phyloP scores from a whole-genome alignment of 1,140 invertebrate genomes.

The Uloborus diversus region DNA sequence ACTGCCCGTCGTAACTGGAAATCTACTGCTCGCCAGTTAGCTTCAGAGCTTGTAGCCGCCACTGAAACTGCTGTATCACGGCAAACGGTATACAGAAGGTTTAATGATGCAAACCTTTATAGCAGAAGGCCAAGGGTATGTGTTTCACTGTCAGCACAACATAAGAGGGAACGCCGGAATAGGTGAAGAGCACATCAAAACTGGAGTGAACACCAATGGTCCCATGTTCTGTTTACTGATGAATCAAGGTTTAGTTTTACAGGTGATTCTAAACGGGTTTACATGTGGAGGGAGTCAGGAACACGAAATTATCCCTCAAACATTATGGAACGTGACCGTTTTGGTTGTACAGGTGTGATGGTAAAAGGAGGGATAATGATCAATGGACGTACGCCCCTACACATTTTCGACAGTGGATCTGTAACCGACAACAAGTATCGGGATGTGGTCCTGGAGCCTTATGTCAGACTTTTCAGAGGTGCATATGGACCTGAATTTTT shows the following conservation, averaged over 20 bases:
- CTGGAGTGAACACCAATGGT: background rate
- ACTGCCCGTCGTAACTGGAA: background rate
- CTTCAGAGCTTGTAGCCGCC: background rate
- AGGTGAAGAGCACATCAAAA: background rate
- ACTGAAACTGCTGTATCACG: background rate
- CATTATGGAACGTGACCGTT: background rate
- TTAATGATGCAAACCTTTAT: background rate
- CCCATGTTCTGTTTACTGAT: background rate
- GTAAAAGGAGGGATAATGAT: background rate
- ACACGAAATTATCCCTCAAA: background rate
- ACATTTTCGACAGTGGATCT: background rate
- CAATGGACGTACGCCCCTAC: background rate
- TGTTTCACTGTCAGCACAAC: background rate
- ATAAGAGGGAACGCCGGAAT: background rate
- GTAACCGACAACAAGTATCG: background rate
- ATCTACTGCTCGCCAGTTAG: background rate
- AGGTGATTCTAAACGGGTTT: background rate
- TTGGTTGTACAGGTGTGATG: background rate
- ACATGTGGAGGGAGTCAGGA: background rate
- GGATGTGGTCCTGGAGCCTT: background rate
- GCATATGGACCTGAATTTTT: background rate
- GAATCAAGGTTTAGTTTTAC: background rate
- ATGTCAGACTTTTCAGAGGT: background rate
- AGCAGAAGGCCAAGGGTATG: background rate
- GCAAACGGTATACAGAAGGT: constrained; percentile 4